A percentile compares a stretch with the other conserved stretches of the same genome.
Evolutionary conservation across 2,113 vertebrate species (phyloP).

Genomic region (Monarcha castaneiventris): DNA sequence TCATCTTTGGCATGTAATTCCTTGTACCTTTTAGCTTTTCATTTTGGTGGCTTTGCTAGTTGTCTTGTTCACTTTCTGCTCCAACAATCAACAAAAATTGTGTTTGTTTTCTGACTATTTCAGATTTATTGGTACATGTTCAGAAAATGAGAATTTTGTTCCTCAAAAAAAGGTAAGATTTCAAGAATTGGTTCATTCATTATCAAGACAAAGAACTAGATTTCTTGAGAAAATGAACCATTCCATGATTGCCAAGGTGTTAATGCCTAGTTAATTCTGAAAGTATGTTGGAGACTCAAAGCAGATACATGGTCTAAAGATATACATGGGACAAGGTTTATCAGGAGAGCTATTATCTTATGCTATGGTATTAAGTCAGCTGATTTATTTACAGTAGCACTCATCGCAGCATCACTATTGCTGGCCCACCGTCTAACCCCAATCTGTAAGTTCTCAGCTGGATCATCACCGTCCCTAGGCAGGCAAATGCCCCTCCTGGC

Average conservation of each 20-base stretch:
- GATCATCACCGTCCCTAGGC: rapidly evolving
- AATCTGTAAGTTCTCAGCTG: neutral
- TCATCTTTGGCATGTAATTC: neutral
- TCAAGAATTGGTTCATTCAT: neutral
- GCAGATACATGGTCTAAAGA: neutral
- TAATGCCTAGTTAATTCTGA: neutral
- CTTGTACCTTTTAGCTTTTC: neutral
- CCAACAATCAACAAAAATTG: neutral
- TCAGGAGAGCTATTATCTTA: neutral
- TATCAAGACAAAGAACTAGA: neutral
- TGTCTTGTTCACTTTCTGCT: neutral
- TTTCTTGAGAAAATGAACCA: neutral
- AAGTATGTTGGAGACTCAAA: neutral
- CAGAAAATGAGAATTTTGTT: neutral
- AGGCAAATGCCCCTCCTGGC: neutral
- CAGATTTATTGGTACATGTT: neutral
- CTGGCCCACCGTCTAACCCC: neutral
- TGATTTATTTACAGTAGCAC: neutral
- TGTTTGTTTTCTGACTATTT: neutral
- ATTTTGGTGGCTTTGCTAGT: neutral
- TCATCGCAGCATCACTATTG: neutral
- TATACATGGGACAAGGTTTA: neutral
- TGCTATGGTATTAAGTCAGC: neutral
- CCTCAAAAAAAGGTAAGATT: neutral
- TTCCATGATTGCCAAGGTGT: neutral